A percentile compares a stretch with the other conserved stretches of the same genome.
These are phyloP conservation scores for Conistra vaccinii DNA, from an alignment of 2,888 invertebrate species.

Conservation along the genomic window DNA sequence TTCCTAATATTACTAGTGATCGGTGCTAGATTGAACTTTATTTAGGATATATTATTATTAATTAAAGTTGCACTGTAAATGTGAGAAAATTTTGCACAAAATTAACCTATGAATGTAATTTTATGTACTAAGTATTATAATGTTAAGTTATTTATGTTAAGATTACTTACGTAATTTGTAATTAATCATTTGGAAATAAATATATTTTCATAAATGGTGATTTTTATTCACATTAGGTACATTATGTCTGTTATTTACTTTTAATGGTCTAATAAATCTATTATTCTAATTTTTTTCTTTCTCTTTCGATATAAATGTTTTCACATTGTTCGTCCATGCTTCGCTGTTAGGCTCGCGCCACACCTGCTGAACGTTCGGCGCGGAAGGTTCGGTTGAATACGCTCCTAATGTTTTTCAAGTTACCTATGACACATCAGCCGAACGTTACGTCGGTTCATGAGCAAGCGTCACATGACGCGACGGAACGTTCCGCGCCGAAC, in stretches of 20 bases:
- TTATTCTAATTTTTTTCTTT: not conserved
- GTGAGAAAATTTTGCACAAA: conserved; percentile 12
- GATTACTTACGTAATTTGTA: conserved; percentile 10
- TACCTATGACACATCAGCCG: too few relatives aligned
- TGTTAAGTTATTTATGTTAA: conserved; percentile 38
- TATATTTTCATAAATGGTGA: conserved; percentile 31
- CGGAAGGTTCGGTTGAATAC: too few relatives aligned
- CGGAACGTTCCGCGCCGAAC: too few relatives aligned
- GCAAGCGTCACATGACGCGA: too few relatives aligned
- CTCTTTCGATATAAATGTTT: not conserved
- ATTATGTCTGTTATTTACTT: not conserved
- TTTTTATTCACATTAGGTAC: conserved; percentile 11
- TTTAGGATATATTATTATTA: conserved; percentile 8
- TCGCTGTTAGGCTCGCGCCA: not conserved
- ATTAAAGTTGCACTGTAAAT: conserved; percentile 37
- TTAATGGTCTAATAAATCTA: not conserved
- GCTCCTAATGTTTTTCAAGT: too few relatives aligned
- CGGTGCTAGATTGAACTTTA: conserved; percentile 14
- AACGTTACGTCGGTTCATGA: too few relatives aligned
- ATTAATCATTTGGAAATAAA: conserved; percentile 42
- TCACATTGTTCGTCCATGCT: not conserved
- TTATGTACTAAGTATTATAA: conserved; percentile 41
- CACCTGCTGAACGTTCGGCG: too few relatives aligned
- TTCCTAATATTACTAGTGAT: conserved; percentile 3
- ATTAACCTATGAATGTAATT: conserved; percentile 21